Percentiles rank a stretch among this genome's conserved stretches.
Evolutionary conservation across 1,140 invertebrate genomes (phyloP).

Genomic region (Drosophila seguyi): DNA sequence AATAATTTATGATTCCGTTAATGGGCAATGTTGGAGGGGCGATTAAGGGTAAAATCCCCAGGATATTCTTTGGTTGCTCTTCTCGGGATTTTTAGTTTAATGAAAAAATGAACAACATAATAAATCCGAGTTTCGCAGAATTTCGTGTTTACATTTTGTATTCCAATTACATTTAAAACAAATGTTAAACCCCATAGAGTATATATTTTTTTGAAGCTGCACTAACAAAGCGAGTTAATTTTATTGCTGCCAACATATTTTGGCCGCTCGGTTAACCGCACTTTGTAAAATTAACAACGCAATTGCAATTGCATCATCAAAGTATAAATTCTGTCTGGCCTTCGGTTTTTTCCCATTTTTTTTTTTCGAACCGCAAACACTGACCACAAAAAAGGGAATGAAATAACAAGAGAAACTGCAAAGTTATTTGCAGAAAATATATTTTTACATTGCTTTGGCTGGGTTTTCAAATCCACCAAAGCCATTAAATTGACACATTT

Average conservation of each 20-base stretch:
- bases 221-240: conserved; percentile 36
- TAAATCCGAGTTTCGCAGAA: neutral
- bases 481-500: conserved; percentile 60
- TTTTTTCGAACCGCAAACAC: conserved; percentile 25
- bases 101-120: conserved; percentile 6
- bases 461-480: conserved; percentile 28
- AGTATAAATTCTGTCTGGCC: conserved; percentile 26
- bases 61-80: conserved; percentile 11
- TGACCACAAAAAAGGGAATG: conserved; percentile 53
- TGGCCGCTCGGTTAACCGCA: conserved; percentile 43
- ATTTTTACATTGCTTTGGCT: conserved; percentile 11
- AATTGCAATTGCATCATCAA: conserved; percentile 51
- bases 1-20: conserved; percentile 64
- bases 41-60: conserved; percentile 37
- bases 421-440: conserved; percentile 22
- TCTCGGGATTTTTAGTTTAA: neutral
- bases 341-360: neutral
- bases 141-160: no score
- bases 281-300: conserved; percentile 45
- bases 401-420: conserved; percentile 23
- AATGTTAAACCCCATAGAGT: conserved; percentile 1
- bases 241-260: conserved; percentile 47
- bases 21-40: conserved; percentile 42
- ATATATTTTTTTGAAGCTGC: neutral
- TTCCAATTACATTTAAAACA: conserved; percentile 23